Base-by-base conservation (phyloP, 2,113 vertebrate species). In the Pholis gunnellus region DNA sequence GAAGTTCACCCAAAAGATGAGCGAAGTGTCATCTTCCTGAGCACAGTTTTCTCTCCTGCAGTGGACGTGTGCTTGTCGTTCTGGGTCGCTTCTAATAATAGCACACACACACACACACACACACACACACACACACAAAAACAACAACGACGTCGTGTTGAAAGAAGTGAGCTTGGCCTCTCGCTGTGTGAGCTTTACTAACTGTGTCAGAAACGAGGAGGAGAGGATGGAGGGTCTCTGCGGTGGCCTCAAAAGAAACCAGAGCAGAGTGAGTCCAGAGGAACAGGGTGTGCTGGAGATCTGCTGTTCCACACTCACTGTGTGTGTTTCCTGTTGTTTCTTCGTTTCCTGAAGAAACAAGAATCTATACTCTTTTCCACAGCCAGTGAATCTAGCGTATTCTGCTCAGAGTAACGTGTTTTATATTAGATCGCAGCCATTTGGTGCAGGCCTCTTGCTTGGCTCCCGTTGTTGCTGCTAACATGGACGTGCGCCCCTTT, bases 181-280 rank as follows among this genome's bases (percentile, higher is more conserved):
- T 83, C 27, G 17, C 88, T 84, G 72, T 84, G 72, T 72, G 78
- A 84, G 78, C 74, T 71, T 71, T 27, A 52, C 57, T 71, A 91
- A 87, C 40, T 83, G 90, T 86, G 83, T 85, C 85, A 85, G 56
- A 57, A 40, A 81, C 1, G 25, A 54, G 63, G 80, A 15, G 63
- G 29, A 52, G 34, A 42, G 57, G 44, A 60, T 36, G 72, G 73
- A 79, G 61, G 65, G 65, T 85, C 83, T 81, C 74, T 63, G 56
- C 29, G 79, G 54, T 88, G 91, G 80, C 81, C 89, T 84, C 82
- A 81, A 90, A 89, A 83, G 68, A 90, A 94, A 90, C 27, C 91
- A 20, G 91, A 94, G 82, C 93, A 90, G 31, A 67, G 31, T 78
- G 67, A 82, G 59, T 78, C 14, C 56, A n/a, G 44, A 70, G 25